phyloP scores from a whole-genome alignment of 2,113 vertebrate genomes.

The Neoarius graeffei region DNA sequence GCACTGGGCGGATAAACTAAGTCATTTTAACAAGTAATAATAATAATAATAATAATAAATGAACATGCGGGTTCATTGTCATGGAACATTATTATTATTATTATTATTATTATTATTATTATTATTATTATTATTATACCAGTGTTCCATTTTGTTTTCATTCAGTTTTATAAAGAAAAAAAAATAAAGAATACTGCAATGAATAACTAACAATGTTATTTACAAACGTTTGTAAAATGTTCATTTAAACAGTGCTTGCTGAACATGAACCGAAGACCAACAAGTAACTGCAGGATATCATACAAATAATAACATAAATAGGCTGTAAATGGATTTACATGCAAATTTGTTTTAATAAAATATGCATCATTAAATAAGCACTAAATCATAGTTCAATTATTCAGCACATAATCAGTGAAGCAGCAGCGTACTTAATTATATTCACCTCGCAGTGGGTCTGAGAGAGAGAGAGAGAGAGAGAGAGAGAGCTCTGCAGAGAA shows the following conservation, averaged over 20 bases:
- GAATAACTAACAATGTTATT: too few species aligned
- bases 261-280: background rate
- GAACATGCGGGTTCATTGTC: background rate
- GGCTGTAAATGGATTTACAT: conserved; percentile 24
- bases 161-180: background rate
- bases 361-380: conserved; percentile 41
- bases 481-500: conserved; percentile 21
- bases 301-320: conserved; percentile 11
- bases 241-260: background rate
- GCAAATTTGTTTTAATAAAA: conserved; percentile 40
- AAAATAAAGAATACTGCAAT: background rate
- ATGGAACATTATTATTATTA: background rate
- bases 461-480: background rate
- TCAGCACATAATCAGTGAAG: conserved; percentile 46
- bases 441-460: conserved; percentile 16
- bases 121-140: background rate
- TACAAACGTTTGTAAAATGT: background rate
- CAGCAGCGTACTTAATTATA: conserved; percentile 33
- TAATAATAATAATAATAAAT: background rate
- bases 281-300: background rate
- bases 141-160: background rate
- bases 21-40: background rate
- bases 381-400: conserved; percentile 46
- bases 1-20: background rate
- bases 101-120: background rate